A percentile compares a stretch with the other conserved stretches of the same genome.
phyloP scores from a whole-genome alignment of 2,113 vertebrate genomes.

The Sialia sialis region DNA sequence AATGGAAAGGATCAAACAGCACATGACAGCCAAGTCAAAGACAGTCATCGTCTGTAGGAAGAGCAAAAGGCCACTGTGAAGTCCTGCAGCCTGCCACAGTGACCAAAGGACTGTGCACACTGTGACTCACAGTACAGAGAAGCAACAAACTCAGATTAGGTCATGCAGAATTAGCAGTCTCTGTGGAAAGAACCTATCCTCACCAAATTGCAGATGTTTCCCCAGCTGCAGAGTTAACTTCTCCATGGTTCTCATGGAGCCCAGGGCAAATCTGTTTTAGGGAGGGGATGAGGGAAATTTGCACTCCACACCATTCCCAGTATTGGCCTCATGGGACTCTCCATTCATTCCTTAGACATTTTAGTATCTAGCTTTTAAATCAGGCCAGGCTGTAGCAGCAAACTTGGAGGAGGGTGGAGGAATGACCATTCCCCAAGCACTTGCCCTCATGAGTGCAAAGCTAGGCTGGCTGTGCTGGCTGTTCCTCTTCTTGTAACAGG shows the following conservation, averaged over 20 bases:
- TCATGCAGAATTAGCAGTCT: constrained; percentile 37
- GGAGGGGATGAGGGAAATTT: neutral
- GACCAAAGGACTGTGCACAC: neutral
- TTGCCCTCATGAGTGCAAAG: neutral
- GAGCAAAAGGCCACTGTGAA: constrained; percentile 1
- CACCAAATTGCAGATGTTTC: constrained; percentile 2
- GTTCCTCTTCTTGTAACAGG: neutral
- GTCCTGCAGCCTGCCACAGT: neutral
- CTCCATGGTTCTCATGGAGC: neutral
- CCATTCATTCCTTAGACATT: neutral
- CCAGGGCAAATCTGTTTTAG: neutral
- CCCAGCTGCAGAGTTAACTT: constrained; percentile 28
- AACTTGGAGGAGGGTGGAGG: neutral
- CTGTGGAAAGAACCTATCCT: constrained; percentile 46
- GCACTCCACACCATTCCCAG: neutral
- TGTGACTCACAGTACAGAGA: neutral
- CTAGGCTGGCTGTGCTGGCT: neutral
- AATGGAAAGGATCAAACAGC: neutral
- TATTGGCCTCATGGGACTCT: neutral
- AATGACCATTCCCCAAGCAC: neutral
- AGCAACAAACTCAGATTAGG: constrained; percentile 41
- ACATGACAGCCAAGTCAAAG: neutral
- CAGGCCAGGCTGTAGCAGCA: neutral
- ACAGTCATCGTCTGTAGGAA: neutral
- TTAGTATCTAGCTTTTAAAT: neutral